Evolutionary conservation across 37 sponge, comb jelly and placozoan species (phyloP).

Genomic region (Aplysina aerophoba): DNA sequence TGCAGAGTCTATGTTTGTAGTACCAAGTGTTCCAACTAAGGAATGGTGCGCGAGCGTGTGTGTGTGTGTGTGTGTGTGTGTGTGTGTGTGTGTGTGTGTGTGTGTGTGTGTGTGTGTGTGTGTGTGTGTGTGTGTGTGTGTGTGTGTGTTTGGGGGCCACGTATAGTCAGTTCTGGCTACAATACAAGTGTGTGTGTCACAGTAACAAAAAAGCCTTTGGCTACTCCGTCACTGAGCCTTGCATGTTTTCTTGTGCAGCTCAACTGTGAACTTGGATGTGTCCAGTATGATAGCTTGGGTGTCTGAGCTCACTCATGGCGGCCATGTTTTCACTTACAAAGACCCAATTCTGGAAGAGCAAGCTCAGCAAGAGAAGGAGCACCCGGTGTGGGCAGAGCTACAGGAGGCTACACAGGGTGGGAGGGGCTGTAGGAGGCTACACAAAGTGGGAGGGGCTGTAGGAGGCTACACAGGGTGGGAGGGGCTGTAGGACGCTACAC

Average conservation of each 20-base stretch:
- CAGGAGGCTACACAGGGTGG: conserved; percentile 47
- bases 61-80: too few species aligned
- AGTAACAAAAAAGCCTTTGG: too few species aligned
- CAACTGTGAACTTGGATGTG: conserved; percentile 54
- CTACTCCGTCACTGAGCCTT: too few species aligned
- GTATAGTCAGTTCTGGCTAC: background rate
- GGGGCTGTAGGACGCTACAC: too few species aligned
- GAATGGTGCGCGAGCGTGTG: background rate
- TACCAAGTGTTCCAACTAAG: background rate
- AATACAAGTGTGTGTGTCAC: too few species aligned
- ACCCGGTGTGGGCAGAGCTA: conserved; percentile 42
- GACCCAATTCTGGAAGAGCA: conserved; percentile 40
- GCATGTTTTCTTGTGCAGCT: background rate
- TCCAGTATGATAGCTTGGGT: conserved; percentile 70
- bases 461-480: too few species aligned
- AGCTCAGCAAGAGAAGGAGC: conserved; percentile 37
- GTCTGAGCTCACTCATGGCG: conserved; percentile 51
- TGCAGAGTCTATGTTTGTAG: too few species aligned
- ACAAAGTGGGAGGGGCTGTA: too few species aligned
- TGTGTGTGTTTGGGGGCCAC: background rate
- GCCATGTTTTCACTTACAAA: conserved; percentile 19
- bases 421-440: too few species aligned
- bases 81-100: background rate
- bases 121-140: conserved; percentile 6
- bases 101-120: background rate